Evolutionary conservation across 2,113 vertebrate species (phyloP).

Genomic region (Onychostoma macrolepis): DNA sequence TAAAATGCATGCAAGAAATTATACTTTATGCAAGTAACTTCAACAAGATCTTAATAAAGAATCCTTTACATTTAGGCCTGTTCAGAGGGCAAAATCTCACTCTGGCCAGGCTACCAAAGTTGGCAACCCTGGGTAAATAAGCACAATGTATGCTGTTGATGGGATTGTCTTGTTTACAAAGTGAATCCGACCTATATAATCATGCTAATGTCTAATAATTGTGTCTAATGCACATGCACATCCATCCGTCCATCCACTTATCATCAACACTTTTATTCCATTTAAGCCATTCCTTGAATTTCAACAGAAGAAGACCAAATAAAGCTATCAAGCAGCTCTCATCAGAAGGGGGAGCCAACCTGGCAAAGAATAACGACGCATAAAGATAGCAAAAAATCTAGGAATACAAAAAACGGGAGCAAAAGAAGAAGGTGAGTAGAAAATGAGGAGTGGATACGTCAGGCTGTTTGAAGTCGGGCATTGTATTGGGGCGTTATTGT

Average conservation of each 20-base stretch:
- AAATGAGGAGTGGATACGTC: conserved; percentile 66
- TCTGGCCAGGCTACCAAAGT: too few species aligned
- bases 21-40: too few species aligned
- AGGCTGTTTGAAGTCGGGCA: conserved; percentile 92
- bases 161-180: background rate
- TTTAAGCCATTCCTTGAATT: background rate
- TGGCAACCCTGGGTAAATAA: too few species aligned
- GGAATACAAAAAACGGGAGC: background rate
- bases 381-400: conserved; percentile 21
- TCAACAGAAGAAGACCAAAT: background rate
- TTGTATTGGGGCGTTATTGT: conserved; percentile 85
- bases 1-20: too few species aligned
- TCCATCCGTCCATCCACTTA: background rate
- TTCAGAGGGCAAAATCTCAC: too few species aligned
- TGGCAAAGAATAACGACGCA: background rate
- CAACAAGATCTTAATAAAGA: too few species aligned
- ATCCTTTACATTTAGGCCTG: too few species aligned
- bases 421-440: conserved; percentile 18
- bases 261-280: background rate
- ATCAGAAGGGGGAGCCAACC: background rate
- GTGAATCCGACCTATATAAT: background rate
- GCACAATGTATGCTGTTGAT: background rate
- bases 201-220: background rate
- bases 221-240: background rate
- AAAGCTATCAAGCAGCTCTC: background rate